Evolutionary conservation across 1,140 invertebrate genomes (phyloP), one percentile per base, ranked within the genome.

Genomic region (Brachionus rotundiformis): DNA sequence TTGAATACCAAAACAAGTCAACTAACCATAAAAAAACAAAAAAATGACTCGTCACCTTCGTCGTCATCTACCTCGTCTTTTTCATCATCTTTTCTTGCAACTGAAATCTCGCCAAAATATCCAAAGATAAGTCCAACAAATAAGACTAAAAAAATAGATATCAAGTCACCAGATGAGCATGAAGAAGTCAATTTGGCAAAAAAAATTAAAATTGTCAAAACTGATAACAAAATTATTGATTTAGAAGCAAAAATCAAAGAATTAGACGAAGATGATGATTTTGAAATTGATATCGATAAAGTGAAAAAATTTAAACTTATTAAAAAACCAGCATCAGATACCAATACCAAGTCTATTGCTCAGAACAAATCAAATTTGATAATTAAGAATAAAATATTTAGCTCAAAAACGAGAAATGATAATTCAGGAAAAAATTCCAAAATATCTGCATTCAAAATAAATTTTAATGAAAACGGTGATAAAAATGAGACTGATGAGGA

Each of bases 371-470:
- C 16, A 44, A 19, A 23, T 25, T 11, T 44, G 10, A n/a, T 73
- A 25, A 44, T 73, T 13, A 73, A 73, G 44, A 41, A 73, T 44
- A 73, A 73, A 73, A 73, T 73, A 44, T 73, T 73, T n/a, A 73
- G 41, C 25, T 73, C 68, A 0, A 73, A 73, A 27, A 11, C 33
- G 25, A 41, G 39, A 73, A 44, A 11, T 5, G 41, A 73, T 44
- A 23, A 41, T 23, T n/a, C 6, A 11, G 8, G 41, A 25, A 73
- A 73, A 39, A 10, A 19, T 10, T 10, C 33, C n/a, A 71, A 73
- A 29, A 25, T 73, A 8, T 44, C 36, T 13, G 25, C 36, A 8
- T 73, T 73, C 13, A 73, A 47, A 10, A 5, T 73, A 10, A 44
- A 73, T 29, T 73, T 73, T 47, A 73, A 73, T 10, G 39, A 73